phyloP scores from a whole-genome alignment of 2,797 vertebrate genomes.

The Botia kubotai region DNA sequence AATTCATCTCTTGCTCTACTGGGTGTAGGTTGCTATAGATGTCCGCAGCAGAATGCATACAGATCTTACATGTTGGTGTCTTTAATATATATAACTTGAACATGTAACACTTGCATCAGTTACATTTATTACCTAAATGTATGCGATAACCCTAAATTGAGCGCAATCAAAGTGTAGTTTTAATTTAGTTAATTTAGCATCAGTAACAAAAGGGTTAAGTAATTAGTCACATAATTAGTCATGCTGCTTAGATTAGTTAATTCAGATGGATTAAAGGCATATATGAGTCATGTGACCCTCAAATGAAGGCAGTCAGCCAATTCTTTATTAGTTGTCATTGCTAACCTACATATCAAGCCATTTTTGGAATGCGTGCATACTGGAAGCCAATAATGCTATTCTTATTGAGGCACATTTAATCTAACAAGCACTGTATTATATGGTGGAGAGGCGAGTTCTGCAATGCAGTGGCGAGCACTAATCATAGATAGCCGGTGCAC shows the following conservation, averaged over 20 bases:
- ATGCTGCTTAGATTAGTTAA: not conserved
- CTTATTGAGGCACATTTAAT: not conserved
- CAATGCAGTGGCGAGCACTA: conserved; percentile 42
- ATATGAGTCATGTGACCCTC: conserved; percentile 18
- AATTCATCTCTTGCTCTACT: conserved; percentile 77
- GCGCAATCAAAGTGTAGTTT: not conserved
- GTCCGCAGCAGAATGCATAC: conserved; percentile 71
- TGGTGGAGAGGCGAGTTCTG: conserved; percentile 21
- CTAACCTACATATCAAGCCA: not conserved
- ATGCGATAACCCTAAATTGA: not conserved
- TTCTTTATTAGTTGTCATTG: conserved; percentile 1
- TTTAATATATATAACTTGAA: not conserved
- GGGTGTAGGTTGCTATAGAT: conserved; percentile 70
- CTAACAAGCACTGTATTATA: conserved; percentile 15
- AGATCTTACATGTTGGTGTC: conserved; percentile 56
- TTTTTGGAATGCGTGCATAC: not conserved
- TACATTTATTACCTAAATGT: not conserved
- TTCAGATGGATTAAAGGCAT: not conserved
- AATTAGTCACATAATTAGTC: conserved; percentile 11
- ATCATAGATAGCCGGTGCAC: conserved; percentile 39
- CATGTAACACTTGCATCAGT: too few species aligned
- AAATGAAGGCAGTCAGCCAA: not conserved
- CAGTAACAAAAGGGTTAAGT: not conserved
- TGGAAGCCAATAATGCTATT: not conserved
- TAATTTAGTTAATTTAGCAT: conserved; percentile 24